Evolutionary conservation across 1,140 invertebrate genomes (phyloP), one percentile per base, ranked within the genome.

Genomic region (Zophobas morio): DNA sequence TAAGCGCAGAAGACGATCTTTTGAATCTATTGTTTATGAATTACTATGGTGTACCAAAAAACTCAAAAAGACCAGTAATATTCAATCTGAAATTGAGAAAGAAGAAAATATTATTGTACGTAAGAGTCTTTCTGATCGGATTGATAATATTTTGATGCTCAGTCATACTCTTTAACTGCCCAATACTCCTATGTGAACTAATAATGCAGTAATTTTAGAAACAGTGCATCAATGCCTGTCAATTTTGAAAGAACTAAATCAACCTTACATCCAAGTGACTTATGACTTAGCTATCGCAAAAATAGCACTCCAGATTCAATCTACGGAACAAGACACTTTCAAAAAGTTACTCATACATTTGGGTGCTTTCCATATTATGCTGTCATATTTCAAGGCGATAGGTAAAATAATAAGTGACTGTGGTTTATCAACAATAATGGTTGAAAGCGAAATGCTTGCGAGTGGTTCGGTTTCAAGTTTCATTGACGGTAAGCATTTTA

Each of bases 311-410:
- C 4, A 57, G 70, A 57, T 80, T 6, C 79, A 80, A 76, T 32
- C 46, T 63, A 74, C 36, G 6, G 56, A 80, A 51, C 71, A 70
- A 78, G 75, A 75, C 20, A 2, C 34, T 6, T 78, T 78, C 60
- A 39, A 78, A 75, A 75, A 75, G 51, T 72, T 82, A 46, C 87
- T 87, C 73, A 86, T 87, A 49, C 84, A 84, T 53, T 70, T 86
- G 5, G 86, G 85, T 39, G 42, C 80, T 3, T 86, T 87, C 57
- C 86, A 87, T 72, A 82, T 85, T n/a, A 81, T 83, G 81, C 81
- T 87, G 81, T 79, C 86, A 20, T 87, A 80, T 78, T 87, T 86
- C 74, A 84, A 84, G 79, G 82, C 84, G 3, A 40, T 86, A 40
- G 86, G 85, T 6, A 84, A 86, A 79, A 63, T 85, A 53, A 83